Conservation (phyloP, 2,113 vertebrate species). For the Gallinago paraguaiae region DNA sequence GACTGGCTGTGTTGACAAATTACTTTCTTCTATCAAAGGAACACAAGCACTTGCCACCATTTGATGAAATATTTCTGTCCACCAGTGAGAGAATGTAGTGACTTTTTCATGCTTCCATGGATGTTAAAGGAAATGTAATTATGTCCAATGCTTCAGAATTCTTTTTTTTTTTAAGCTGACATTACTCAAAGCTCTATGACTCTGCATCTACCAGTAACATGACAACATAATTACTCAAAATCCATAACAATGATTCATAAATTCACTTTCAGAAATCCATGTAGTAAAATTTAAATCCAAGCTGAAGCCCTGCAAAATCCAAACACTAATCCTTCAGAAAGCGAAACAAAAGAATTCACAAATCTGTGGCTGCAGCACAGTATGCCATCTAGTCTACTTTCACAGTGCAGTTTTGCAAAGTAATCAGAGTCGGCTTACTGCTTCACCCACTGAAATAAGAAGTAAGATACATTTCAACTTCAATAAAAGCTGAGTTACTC, state of each 20-base stretch:
- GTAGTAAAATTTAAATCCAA: slow-evolving; percentile 66
- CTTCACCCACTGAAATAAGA: not conserved
- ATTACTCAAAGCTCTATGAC: slow-evolving; percentile 59
- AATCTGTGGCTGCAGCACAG: not conserved
- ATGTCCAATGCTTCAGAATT: not conserved
- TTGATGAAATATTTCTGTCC: not conserved
- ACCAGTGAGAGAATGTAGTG: not conserved
- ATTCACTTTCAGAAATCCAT: slow-evolving; percentile 52
- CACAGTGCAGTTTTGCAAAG: not conserved
- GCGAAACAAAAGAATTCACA: slow-evolving; percentile 52
- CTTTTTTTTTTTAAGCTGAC: slow-evolving; percentile 1
- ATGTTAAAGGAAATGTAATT: not conserved
- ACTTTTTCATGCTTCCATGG: not conserved
- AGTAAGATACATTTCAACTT: not conserved
- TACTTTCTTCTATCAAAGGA: not conserved
- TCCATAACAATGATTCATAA: slow-evolving; percentile 42
- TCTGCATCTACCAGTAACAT: slow-evolving; percentile 65
- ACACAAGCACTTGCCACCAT: not conserved
- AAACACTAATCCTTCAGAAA: slow-evolving; percentile 51
- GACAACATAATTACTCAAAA: slow-evolving; percentile 68
- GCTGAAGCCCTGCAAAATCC: slow-evolving; percentile 64
- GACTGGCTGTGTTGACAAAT: not conserved
- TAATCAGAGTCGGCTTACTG: not conserved
- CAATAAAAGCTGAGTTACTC: not conserved
- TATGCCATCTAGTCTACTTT: not conserved